A percentile compares a stretch with the other conserved stretches of the same genome.
These are phyloP conservation scores for Acleris laterana DNA, from an alignment of 2,888 invertebrate species.

Conservation along the genomic window DNA sequence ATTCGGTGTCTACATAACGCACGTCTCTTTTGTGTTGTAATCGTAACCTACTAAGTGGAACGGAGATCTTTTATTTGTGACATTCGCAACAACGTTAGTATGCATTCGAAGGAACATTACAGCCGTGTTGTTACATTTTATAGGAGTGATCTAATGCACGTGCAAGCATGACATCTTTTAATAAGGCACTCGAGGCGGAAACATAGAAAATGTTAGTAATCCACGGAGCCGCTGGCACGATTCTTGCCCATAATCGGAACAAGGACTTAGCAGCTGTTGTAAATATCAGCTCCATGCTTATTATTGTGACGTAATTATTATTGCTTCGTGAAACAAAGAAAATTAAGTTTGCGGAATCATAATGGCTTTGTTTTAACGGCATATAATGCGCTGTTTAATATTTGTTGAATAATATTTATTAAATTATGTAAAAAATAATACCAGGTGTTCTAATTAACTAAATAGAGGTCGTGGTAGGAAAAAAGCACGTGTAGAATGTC, in stretches of 20 bases:
- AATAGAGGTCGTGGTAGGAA: constrained; percentile 10
- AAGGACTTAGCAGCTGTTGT: constrained; percentile 81
- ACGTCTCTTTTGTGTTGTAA: constrained; percentile 27
- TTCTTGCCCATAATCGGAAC: constrained; percentile 81
- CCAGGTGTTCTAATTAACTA: constrained; percentile 34
- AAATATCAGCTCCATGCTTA: constrained; percentile 77
- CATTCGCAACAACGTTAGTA: constrained; percentile 19
- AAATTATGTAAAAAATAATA: constrained; percentile 29
- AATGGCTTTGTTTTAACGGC: constrained; percentile 54
- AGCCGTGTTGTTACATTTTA: constrained; percentile 42
- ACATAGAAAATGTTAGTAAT: constrained; percentile 82
- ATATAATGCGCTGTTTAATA: constrained; percentile 41
- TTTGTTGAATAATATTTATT: constrained; percentile 33
- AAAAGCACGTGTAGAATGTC: constrained; percentile 64
- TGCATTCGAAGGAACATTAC: constrained; percentile 21
- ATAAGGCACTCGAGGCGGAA: constrained; percentile 79
- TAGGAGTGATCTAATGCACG: constrained; percentile 60
- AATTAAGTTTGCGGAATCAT: constrained; percentile 60
- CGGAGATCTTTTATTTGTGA: constrained; percentile 18
- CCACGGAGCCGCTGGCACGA: constrained; percentile 75
- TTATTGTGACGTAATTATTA: constrained; percentile 78
- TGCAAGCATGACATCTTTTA: constrained; percentile 78
- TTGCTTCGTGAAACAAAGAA: constrained; percentile 75
- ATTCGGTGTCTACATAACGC: constrained; percentile 21
- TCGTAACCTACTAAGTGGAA: constrained; percentile 12